Evolutionary conservation across 2,797 vertebrate genomes (phyloP).

Genomic region (Luscinia megarhynchos): DNA sequence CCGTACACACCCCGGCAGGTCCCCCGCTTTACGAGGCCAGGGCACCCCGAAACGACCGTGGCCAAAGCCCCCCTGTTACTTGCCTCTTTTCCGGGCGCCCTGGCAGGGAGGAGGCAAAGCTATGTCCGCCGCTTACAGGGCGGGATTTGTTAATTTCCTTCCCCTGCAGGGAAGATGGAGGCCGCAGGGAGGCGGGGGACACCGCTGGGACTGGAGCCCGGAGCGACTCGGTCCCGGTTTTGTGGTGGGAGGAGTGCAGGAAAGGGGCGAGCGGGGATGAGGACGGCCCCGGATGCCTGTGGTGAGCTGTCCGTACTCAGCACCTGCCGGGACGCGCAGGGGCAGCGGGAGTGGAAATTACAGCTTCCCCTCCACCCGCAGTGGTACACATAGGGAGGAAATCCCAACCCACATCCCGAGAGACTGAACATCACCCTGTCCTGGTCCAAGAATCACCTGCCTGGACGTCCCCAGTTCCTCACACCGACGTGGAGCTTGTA

Average conservation of each 20-base stretch:
- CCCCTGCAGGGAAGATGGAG: neutral
- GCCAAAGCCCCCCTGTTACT: neutral
- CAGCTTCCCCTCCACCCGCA: neutral
- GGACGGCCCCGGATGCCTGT: neutral
- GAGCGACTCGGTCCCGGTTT: accelerated
- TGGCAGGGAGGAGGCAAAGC: neutral
- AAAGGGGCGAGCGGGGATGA: neutral
- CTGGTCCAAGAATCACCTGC: neutral
- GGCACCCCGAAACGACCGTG: accelerated
- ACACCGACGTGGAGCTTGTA: accelerated
- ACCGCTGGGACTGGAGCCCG: neutral
- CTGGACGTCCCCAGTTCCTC: neutral
- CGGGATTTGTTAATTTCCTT: neutral
- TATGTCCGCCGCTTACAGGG: neutral
- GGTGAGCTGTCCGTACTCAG: neutral
- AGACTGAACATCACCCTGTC: neutral
- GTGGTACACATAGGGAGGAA: neutral
- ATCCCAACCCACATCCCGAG: neutral
- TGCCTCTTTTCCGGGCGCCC: neutral
- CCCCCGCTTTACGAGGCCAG: neutral
- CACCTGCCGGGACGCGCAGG: accelerated
- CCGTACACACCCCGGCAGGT: accelerated
- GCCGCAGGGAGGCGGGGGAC: accelerated
- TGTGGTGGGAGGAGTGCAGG: neutral
- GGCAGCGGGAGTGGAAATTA: neutral